Percentiles rank a stretch among this genome's conserved stretches.
phyloP scores from a whole-genome alignment of 92 coral and sea anemone genomes.

The Paramuricea clavata region DNA sequence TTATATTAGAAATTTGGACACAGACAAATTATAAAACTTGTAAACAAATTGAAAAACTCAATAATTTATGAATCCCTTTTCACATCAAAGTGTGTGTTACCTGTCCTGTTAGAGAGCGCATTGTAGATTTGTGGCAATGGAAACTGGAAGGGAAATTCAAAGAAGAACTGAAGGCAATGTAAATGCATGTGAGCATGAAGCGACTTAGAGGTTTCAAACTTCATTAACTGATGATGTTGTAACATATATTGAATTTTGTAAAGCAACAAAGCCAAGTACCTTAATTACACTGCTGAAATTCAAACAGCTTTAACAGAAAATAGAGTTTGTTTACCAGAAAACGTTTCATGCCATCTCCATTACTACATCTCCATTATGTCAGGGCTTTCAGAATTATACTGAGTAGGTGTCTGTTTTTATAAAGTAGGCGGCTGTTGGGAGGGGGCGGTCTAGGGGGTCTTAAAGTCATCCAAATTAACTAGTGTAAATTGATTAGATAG shows the following conservation, averaged over 20 bases:
- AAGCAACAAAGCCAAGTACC: not conserved
- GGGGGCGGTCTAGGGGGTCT: too few relatives aligned
- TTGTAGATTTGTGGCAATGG: not conserved
- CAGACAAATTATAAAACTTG: too few relatives aligned
- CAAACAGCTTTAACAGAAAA: not conserved
- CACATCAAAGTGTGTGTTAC: not conserved
- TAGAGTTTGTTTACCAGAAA: constrained; percentile 1
- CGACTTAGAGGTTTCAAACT: not conserved
- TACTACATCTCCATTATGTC: too few relatives aligned
- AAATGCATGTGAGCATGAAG: not conserved
- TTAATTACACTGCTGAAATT: not conserved
- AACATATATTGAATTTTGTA: not conserved
- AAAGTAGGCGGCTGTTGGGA: too few relatives aligned
- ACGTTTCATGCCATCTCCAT: too few relatives aligned
- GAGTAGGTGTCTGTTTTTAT: too few relatives aligned
- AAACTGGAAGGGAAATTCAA: not conserved
- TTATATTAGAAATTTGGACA: too few relatives aligned
- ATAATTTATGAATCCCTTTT: not conserved
- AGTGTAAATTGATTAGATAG: too few relatives aligned
- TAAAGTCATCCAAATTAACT: too few relatives aligned
- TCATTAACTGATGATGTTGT: not conserved
- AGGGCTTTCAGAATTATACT: too few relatives aligned
- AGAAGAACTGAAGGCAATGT: not conserved
- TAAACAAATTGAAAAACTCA: too few relatives aligned
- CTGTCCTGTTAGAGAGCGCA: not conserved